phyloP scores from a whole-genome alignment of 2,797 vertebrate genomes.

The Propithecus deckenii region DNA sequence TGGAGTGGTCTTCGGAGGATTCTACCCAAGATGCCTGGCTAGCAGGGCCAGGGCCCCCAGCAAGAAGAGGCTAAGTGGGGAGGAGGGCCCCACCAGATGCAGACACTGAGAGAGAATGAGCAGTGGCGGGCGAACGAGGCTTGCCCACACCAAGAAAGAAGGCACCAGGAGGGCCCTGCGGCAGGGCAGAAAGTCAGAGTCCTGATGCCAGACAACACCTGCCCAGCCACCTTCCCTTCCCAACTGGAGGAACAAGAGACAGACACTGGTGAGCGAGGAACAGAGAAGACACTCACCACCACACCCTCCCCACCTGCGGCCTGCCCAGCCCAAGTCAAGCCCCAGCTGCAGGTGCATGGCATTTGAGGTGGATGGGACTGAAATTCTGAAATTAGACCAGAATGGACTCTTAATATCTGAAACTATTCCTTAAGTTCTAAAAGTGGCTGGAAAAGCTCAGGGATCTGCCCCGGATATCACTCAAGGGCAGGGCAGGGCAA shows the following conservation, averaged over 20 bases:
- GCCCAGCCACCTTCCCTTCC: neutral
- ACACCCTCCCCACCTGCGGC: neutral
- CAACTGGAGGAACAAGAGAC: neutral
- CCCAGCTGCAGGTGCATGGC: neutral
- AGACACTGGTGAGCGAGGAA: neutral
- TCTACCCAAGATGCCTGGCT: neutral
- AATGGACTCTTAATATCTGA: neutral
- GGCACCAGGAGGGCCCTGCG: neutral
- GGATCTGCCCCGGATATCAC: neutral
- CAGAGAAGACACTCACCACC: neutral
- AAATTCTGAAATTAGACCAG: neutral
- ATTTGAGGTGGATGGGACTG: neutral
- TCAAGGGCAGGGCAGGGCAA: neutral
- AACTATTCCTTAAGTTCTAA: neutral
- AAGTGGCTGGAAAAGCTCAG: neutral
- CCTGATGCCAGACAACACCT: neutral
- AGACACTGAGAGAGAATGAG: neutral
- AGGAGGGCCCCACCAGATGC: neutral
- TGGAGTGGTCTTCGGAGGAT: neutral
- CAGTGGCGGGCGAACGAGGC: neutral
- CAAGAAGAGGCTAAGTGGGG: neutral
- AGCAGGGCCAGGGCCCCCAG: neutral
- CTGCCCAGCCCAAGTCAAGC: neutral
- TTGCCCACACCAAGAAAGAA: neutral
- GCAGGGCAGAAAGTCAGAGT: neutral